Percentiles rank a stretch among this genome's conserved stretches.
These are phyloP conservation scores for Harmothoe impar DNA, from an alignment of 2,888 invertebrate species.

Conservation along the genomic window DNA sequence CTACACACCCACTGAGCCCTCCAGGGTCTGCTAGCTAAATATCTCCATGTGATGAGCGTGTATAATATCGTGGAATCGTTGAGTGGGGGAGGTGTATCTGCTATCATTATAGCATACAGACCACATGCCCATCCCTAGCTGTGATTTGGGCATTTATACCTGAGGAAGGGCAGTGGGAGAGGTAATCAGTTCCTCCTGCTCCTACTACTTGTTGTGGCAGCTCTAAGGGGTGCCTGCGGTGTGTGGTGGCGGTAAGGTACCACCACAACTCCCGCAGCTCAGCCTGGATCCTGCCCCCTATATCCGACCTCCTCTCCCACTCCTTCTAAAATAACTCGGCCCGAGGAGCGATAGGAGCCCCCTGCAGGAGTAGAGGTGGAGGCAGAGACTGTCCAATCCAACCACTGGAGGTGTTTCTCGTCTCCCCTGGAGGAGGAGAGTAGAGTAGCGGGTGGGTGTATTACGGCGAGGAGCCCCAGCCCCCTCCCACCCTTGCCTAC, in stretches of 20 bases:
- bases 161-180: too few species aligned
- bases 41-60: too few species aligned
- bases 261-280: constrained; percentile 3
- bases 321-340: constrained; percentile 11
- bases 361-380: not conserved
- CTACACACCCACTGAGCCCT: too few species aligned
- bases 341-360: not conserved
- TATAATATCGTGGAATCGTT: too few species aligned
- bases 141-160: too few species aligned
- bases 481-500: not conserved
- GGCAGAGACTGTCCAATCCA: not conserved
- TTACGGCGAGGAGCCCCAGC: not conserved
- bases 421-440: not conserved
- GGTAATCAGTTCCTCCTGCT: too few species aligned
- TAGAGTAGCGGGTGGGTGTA: not conserved
- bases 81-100: too few species aligned
- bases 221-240: too few species aligned
- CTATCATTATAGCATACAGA: too few species aligned
- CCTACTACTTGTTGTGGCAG: too few species aligned
- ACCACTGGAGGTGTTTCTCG: not conserved
- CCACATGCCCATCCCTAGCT: too few species aligned
- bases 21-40: too few species aligned
- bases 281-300: constrained; percentile 1
- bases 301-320: not conserved
- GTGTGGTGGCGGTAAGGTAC: not conserved